These are phyloP conservation scores for Porites lobata DNA, from an alignment of 92 coral and sea anemone species.

Conservation along the genomic window DNA sequence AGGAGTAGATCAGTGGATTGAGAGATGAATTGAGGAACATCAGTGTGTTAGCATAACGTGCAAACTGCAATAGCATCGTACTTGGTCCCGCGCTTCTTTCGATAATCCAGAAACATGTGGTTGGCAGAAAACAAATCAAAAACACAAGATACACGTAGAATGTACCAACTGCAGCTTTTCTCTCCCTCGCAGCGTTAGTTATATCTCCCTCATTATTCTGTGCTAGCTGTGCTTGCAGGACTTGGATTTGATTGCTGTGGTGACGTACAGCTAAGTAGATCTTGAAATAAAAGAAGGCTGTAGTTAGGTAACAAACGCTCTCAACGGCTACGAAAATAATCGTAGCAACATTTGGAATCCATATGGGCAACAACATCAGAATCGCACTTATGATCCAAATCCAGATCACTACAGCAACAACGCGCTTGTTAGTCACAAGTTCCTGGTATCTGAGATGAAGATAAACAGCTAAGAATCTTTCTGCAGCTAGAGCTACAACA, in stretches of 20 bases:
- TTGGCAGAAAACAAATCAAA: not conserved
- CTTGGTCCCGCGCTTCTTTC: not conserved
- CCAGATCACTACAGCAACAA: slow-evolving; percentile 12
- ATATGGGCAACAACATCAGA: not conserved
- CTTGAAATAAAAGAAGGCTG: not conserved
- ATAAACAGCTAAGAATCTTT: slow-evolving; percentile 32
- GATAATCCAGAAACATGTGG: not conserved
- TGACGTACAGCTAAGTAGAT: not conserved
- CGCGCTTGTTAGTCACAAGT: slow-evolving; percentile 41
- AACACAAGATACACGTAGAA: not conserved
- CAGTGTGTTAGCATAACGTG: not conserved
- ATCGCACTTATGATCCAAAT: not conserved
- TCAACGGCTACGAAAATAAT: not conserved
- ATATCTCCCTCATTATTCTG: not conserved
- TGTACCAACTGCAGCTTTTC: not conserved
- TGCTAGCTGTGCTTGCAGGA: not conserved
- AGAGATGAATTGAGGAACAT: not conserved
- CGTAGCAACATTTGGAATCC: not conserved
- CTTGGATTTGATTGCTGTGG: not conserved
- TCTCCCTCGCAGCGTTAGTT: not conserved
- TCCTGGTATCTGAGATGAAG: slow-evolving; percentile 43
- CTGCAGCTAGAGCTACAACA: slow-evolving; percentile 15
- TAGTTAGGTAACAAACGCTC: not conserved
- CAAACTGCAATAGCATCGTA: not conserved
- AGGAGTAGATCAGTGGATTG: not conserved